Percentiles rank a stretch among this genome's conserved stretches.
Evolutionary conservation across 2,888 invertebrate species (phyloP).

Genomic region (Heliconius ismenius): DNA sequence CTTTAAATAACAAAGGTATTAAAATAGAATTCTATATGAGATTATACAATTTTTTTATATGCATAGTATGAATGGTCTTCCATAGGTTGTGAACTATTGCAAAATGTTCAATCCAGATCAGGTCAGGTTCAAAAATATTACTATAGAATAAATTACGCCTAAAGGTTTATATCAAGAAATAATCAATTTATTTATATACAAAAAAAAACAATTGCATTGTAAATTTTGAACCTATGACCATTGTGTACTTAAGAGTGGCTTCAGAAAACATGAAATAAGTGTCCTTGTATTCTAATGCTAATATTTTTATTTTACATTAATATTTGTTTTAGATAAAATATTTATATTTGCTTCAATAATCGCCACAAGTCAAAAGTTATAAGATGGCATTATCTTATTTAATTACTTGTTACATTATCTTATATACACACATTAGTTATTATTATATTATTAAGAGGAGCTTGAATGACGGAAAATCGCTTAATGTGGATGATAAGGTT

Average conservation of each 20-base stretch:
- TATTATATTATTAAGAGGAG: constrained; percentile 6
- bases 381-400: constrained; percentile 1
- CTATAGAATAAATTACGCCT: neutral
- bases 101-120: neutral
- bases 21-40: too few relatives aligned
- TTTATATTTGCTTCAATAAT: neutral
- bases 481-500: neutral
- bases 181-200: neutral
- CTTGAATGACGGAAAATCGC: constrained; percentile 11
- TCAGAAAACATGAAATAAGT: neutral
- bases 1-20: neutral
- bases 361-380: constrained; percentile 11
- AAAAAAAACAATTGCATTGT: neutral
- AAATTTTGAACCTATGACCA: neutral
- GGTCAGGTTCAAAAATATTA: neutral
- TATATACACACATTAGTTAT: neutral
- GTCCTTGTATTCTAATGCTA: neutral
- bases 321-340: constrained; percentile 10
- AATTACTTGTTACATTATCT: constrained; percentile 4
- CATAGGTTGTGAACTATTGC: neutral
- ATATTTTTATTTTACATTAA: neutral
- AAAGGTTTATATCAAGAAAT: too few relatives aligned
- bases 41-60: too few relatives aligned
- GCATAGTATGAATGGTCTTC: too few relatives aligned
- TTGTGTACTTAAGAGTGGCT: neutral